phyloP scores from a whole-genome alignment of 2,888 invertebrate species.

The Torymus texanus region DNA sequence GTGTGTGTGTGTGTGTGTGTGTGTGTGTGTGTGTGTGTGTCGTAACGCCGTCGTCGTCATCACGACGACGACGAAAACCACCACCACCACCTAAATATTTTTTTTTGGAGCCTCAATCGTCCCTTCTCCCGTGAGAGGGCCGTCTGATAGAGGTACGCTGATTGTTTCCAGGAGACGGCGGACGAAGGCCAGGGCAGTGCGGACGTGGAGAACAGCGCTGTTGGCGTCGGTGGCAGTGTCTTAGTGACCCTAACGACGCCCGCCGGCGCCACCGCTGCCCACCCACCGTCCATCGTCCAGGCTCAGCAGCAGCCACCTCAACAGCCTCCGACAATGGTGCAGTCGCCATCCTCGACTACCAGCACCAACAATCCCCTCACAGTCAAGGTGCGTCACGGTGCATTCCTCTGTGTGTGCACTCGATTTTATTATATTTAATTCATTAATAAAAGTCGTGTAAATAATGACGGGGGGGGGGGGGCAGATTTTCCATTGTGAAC shows the following conservation, averaged over 20 bases:
- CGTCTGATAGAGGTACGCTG: slow-evolving; percentile 73
- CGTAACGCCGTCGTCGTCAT: too few relatives aligned
- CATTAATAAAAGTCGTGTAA: too few relatives aligned
- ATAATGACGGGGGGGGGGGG: too few relatives aligned
- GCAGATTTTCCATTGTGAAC: too few relatives aligned
- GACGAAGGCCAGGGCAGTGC: slow-evolving; percentile 84
- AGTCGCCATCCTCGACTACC: slow-evolving; percentile 73
- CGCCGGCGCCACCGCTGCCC: slow-evolving; percentile 25
- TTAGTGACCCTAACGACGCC: slow-evolving; percentile 52
- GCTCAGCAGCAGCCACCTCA: slow-evolving; percentile 60
- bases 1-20: too few relatives aligned
- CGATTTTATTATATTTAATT: too few relatives aligned
- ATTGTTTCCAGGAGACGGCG: slow-evolving; percentile 83
- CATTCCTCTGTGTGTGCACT: too few relatives aligned
- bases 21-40: too few relatives aligned
- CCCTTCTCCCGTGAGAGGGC: slow-evolving; percentile 66
- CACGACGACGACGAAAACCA: neutral
- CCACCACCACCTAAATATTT: slow-evolving; percentile 2
- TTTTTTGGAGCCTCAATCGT: slow-evolving; percentile 55
- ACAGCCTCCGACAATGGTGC: slow-evolving; percentile 62
- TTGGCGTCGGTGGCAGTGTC: slow-evolving; percentile 59
- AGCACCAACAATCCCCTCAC: slow-evolving; percentile 80
- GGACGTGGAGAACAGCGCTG: slow-evolving; percentile 72
- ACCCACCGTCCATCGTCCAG: slow-evolving; percentile 63
- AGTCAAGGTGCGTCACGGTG: slow-evolving; percentile 76